Conservation (phyloP, 1,140 invertebrate genomes). For the Leptopilina boulardi region DNA sequence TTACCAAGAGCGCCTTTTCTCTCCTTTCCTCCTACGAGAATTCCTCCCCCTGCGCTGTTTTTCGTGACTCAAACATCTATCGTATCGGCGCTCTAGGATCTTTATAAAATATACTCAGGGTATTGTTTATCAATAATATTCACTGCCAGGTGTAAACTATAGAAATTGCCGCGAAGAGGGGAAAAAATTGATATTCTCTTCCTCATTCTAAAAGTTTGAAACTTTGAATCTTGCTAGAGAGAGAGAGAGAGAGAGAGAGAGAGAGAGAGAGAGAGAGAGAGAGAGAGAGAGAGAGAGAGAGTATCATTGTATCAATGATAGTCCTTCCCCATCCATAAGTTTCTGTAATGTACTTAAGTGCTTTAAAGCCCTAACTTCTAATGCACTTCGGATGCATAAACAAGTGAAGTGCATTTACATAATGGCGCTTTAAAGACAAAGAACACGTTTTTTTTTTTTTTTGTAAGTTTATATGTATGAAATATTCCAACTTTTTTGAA, state of each 20-base stretch:
- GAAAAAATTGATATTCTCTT: conserved; percentile 4
- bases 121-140: conserved; percentile 32
- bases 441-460: neutral
- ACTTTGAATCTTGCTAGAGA: neutral
- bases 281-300: too few species aligned
- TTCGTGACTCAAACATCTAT: conserved; percentile 45
- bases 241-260: too few species aligned
- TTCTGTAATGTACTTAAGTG: neutral
- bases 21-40: conserved; percentile 35
- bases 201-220: neutral
- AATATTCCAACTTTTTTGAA: neutral
- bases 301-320: conserved; percentile 1
- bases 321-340: neutral
- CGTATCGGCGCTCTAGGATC: conserved; percentile 23
- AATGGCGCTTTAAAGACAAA: conserved; percentile 9
- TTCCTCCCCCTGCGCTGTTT: conserved; percentile 34
- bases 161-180: neutral
- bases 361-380: conserved; percentile 4
- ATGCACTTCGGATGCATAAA: conserved; percentile 4
- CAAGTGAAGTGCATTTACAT: conserved; percentile 13
- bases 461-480: too few species aligned
- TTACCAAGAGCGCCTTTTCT: conserved; percentile 26
- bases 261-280: too few species aligned
- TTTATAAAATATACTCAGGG: neutral
- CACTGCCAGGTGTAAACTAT: conserved; percentile 21